A percentile compares a stretch with the other conserved stretches of the same genome.
Evolutionary conservation across 2,888 invertebrate genomes (phyloP).

Genomic region (Aleiodes leptofemur): DNA sequence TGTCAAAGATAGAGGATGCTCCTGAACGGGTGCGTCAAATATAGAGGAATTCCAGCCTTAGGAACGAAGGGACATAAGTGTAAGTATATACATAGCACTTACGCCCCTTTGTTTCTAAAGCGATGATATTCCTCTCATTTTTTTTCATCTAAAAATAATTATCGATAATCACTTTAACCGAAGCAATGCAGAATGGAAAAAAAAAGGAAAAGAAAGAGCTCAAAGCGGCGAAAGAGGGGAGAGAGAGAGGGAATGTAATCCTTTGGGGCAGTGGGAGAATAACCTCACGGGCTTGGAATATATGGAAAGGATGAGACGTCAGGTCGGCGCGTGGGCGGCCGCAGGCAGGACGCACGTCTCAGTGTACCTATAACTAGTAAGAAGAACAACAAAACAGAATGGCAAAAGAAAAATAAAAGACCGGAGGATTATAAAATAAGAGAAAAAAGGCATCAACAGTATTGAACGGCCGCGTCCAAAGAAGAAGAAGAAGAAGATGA

Average conservation of each 20-base stretch:
- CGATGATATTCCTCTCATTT: no score
- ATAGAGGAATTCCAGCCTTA: no score
- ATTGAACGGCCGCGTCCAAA: neutral
- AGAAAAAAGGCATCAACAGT: no score
- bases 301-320: slow-evolving; percentile 66
- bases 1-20: no score
- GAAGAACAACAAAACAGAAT: slow-evolving; percentile 36
- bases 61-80: no score
- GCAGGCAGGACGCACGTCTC: slow-evolving; percentile 74
- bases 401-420: slow-evolving; percentile 40
- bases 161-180: neutral
- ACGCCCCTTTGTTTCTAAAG: no score
- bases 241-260: slow-evolving; percentile 32
- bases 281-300: slow-evolving; percentile 56
- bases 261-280: slow-evolving; percentile 53
- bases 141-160: no score
- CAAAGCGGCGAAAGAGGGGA: slow-evolving; percentile 14
- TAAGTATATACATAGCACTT: no score
- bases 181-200: neutral
- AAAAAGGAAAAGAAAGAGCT: slow-evolving; percentile 11
- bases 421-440: slow-evolving; percentile 38
- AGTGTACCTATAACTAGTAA: slow-evolving; percentile 48
- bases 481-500: slow-evolving; percentile 28
- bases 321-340: slow-evolving; percentile 76
- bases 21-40: no score